Conservation (phyloP, 2,113 vertebrate genomes). For the Sapayoa aenigma region DNA sequence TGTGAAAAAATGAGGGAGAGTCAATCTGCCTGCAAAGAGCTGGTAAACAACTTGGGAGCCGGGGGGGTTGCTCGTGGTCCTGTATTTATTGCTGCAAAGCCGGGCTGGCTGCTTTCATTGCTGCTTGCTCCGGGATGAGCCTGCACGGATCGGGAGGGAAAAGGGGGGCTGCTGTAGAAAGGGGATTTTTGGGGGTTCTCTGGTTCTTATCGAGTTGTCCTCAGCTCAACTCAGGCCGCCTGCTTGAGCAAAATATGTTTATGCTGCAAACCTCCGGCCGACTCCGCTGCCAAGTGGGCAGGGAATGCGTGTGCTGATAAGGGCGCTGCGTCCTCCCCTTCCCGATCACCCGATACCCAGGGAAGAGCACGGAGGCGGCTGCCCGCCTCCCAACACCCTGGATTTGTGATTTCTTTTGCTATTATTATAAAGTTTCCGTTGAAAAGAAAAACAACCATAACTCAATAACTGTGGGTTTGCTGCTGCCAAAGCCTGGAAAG, state of each 20-base stretch:
- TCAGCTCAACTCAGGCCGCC: neutral
- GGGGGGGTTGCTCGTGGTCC: neutral
- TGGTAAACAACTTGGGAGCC: neutral
- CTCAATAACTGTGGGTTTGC: neutral
- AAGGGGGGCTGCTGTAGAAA: neutral
- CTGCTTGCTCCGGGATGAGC: neutral
- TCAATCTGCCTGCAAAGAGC: neutral
- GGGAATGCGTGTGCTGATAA: neutral
- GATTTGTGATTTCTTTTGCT: neutral
- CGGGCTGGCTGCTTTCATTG: neutral
- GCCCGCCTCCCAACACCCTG: neutral
- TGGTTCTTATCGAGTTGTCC: neutral
- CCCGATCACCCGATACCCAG: neutral
- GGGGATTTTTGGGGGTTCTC: neutral
- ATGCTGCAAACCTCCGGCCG: neutral
- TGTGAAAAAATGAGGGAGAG: neutral
- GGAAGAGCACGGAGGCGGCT: neutral
- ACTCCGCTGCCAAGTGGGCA: neutral
- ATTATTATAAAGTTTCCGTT: neutral
- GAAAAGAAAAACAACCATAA: too few species aligned
- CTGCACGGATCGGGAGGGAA: neutral
- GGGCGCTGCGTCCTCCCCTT: neutral
- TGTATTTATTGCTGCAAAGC: neutral
- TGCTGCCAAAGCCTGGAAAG: slow-evolving; percentile 50
- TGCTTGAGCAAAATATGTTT: slow-evolving; percentile 39